These are phyloP conservation scores for Drosophila kikkawai DNA, from an alignment of 1,140 invertebrate species.

Conservation along the genomic window DNA sequence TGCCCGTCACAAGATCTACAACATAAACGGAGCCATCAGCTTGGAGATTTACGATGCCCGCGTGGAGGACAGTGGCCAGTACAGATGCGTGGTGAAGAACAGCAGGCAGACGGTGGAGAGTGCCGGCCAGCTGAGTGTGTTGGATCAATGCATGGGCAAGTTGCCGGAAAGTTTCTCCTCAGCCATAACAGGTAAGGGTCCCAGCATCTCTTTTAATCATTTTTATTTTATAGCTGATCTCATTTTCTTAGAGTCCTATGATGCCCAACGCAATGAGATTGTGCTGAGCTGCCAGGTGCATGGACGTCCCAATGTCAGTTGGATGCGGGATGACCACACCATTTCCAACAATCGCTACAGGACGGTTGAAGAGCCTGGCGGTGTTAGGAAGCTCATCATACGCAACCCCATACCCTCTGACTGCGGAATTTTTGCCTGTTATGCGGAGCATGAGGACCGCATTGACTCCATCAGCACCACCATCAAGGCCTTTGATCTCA, in stretches of 20 bases:
- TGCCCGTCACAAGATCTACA: conserved; percentile 78
- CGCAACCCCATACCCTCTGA: conserved; percentile 87
- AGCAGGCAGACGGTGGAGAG: conserved; percentile 87
- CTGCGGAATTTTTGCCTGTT: conserved; percentile 88
- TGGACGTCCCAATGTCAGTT: conserved; percentile 88
- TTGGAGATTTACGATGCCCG: conserved; percentile 80
- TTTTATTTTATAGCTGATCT: background rate
- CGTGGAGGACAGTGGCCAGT: conserved; percentile 74
- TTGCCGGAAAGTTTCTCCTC: conserved; percentile 70
- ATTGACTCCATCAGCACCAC: conserved; percentile 76
- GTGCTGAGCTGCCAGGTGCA: conserved; percentile 88
- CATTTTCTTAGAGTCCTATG: conserved; percentile 81
- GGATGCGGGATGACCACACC: conserved; percentile 88
- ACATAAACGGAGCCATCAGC: conserved; percentile 80
- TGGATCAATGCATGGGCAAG: conserved; percentile 69
- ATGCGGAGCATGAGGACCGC: conserved; percentile 86
- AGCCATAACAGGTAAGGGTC: conserved; percentile 11
- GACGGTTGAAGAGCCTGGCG: conserved; percentile 86
- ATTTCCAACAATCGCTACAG: conserved; percentile 87
- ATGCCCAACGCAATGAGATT: conserved; percentile 86
- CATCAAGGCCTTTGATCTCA: conserved; percentile 68
- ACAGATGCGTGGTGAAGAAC: conserved; percentile 88
- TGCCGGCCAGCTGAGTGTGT: conserved; percentile 87
- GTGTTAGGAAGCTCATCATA: conserved; percentile 88
- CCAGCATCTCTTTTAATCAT: rapidly evolving